Conservation (phyloP, 2,888 invertebrate genomes). For the Melangyna quadrimaculata region DNA sequence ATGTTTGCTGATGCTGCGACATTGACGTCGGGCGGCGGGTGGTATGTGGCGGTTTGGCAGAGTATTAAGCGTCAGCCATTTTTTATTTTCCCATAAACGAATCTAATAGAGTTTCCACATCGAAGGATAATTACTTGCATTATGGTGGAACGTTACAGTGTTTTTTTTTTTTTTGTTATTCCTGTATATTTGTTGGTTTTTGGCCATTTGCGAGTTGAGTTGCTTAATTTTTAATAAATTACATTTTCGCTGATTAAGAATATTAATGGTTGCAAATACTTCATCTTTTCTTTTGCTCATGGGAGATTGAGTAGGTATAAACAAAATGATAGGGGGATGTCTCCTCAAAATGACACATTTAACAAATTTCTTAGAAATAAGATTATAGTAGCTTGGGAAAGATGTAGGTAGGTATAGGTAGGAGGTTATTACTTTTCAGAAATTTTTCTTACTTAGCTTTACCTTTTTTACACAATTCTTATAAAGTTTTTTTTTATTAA, state of each 20-base stretch:
- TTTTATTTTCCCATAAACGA: conserved; percentile 53
- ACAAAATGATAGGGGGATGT: conserved; percentile 11
- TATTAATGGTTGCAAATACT: conserved; percentile 54
- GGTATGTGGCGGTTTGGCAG: conserved; percentile 36
- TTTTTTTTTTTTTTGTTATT: not conserved
- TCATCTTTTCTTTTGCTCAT: not conserved
- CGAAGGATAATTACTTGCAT: conserved; percentile 61
- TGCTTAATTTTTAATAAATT: conserved; percentile 63
- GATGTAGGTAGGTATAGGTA: not conserved
- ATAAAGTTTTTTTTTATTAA: too few species aligned
- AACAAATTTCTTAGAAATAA: conserved; percentile 42
- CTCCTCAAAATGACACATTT: conserved; percentile 45
- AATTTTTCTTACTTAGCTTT: not conserved
- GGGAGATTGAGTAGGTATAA: conserved; percentile 16
- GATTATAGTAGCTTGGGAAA: not conserved
- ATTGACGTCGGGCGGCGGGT: conserved; percentile 60
- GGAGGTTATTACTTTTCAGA: not conserved
- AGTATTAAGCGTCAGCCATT: conserved; percentile 63
- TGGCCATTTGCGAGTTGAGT: not conserved
- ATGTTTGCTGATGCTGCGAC: conserved; percentile 65
- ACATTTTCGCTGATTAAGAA: conserved; percentile 60
- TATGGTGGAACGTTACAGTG: conserved; percentile 60
- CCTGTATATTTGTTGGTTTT: not conserved
- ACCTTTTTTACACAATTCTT: too few species aligned
- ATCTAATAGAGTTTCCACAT: conserved; percentile 69